Base-by-base conservation (phyloP, 1,140 invertebrate species). In the Drosophila pallidifrons region DNA sequence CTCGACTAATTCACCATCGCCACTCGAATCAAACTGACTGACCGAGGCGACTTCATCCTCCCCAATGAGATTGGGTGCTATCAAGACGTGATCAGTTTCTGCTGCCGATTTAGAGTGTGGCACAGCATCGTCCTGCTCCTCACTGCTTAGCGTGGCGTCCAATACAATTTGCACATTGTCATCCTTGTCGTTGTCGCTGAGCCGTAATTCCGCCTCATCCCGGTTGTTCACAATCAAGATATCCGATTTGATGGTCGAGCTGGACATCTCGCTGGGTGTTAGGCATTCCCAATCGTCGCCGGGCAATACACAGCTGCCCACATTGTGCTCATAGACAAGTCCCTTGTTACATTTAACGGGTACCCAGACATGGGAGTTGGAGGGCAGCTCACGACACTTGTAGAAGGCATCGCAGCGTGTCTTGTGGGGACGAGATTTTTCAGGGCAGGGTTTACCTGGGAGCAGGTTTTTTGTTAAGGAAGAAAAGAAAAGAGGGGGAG, bases 341-440 rank as follows among this genome's bases (percentile, higher is more conserved):
- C 93, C 93, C 10, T 93, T 79, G 25, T 91, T 87, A 70, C 94
- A 94, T 59, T 92, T 93, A n/a, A 89, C 79, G 0, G 94, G 94
- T 3, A 93, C 81, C 94, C 94, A 94, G 5, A 93, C 93, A 51
- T 93, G 92, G 10, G 91, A 91, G 1, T 91, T 92, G 43, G 82
- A 79, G 10, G 93, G 92, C 5, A 94, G 38, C 81, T 94, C 93
- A 5, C 93, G 77, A 55, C 94, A 94, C 38, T 93, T 93, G 58
- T 93, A 94, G 88, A 93, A 94, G 65, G 93, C 90, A 52, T 91
- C 92, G 54, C 94, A 94, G 41, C 93, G 92, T 0, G 92, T 94
- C 43, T 82, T 72, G 71, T 94, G 93, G 13, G 93, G 91, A 60
- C 93, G 93, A 66, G 91, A 92, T 66, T 91, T 75, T 82, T 94